Base-by-base conservation (phyloP, 2,113 vertebrate species). In the Platichthys flesus region DNA sequence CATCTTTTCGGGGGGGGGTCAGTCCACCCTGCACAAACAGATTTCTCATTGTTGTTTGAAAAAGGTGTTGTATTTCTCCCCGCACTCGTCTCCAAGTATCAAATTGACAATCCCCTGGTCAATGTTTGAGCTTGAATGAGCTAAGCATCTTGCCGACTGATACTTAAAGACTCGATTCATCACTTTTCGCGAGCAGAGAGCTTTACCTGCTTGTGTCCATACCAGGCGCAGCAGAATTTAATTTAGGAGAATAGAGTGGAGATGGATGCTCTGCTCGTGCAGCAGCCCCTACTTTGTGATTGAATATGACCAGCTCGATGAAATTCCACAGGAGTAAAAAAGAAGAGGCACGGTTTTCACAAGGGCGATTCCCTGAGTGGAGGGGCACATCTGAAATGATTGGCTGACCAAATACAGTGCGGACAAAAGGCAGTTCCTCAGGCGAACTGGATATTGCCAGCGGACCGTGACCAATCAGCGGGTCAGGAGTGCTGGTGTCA, bases 401-500 rank as follows among this genome's bases (percentile, higher is more conserved):
- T 62, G 40, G 15, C 55, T 5, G 16, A 47, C 35, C 28, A 71
- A 42, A 49, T 47, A 54, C n/a, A 66, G 20, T 8, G 37, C 51
- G 42, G 47, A 54, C 66, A 45, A 69, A 71, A 51, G 37, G 37
- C 62, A 52, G 15, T 51, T 52, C 57, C 61, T 71, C 56, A 1
- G 59, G 64, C 23, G 42, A 63, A 62, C 35, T 65, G 61, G 51
- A 52, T 28, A 14, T 24, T 63, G 51, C 71, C 73, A 62, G 47
- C 37, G 7, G 76, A 55, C 54, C 28, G 23, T 12, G 71, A 88
- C 83, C 81, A 65, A 79, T 73, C 67, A 72, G 81, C 79, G 58
- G 90, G 88, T 90, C 84, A 79, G 79, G 52, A 83, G 85, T 72
- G 72, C 49, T 42, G 69, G 85, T 87, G 87, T 80, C 35, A 13